A percentile compares a stretch with the other conserved stretches of the same genome.
These are phyloP conservation scores for Stichodactyla helianthus DNA, from an alignment of 64 coral and sea anemone species.

Conservation along the genomic window DNA sequence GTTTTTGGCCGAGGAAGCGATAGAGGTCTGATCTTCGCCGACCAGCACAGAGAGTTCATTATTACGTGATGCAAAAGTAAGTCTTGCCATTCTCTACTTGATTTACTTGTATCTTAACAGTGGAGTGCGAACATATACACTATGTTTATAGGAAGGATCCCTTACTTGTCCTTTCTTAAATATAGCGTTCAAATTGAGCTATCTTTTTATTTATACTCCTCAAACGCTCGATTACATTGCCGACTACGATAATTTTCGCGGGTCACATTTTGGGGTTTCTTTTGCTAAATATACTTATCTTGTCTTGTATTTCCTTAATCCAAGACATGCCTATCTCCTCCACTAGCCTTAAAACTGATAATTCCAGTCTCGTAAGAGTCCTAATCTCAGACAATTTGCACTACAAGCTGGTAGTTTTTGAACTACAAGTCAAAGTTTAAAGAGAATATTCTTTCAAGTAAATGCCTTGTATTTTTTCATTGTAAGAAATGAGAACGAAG, in stretches of 20 bases:
- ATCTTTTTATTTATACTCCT: not conserved
- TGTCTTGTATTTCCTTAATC: constrained; percentile 15
- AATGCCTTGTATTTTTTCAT: not conserved
- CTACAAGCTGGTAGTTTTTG: not conserved
- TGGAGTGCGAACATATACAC: constrained; percentile 13
- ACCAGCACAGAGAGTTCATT: constrained; percentile 16
- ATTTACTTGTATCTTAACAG: constrained; percentile 37
- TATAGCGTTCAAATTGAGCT: constrained; percentile 2
- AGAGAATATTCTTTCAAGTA: not conserved
- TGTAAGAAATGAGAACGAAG: not conserved
- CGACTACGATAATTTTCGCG: constrained; percentile 24
- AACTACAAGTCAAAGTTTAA: constrained; percentile 7
- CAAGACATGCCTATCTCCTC: not conserved
- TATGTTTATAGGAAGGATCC: not conserved
- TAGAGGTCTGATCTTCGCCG: constrained; percentile 12
- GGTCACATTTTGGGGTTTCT: constrained; percentile 6
- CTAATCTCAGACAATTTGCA: constrained; percentile 9
- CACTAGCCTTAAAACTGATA: not conserved
- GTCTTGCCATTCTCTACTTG: constrained; percentile 20
- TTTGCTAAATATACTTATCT: constrained; percentile 1
- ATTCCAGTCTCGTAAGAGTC: not conserved
- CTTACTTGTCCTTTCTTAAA: not conserved
- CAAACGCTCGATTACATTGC: not conserved
- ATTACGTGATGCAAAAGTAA: constrained; percentile 39
- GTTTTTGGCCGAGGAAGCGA: not conserved